Conservation (phyloP, 2,113 vertebrate species). For the Scomber colias region DNA sequence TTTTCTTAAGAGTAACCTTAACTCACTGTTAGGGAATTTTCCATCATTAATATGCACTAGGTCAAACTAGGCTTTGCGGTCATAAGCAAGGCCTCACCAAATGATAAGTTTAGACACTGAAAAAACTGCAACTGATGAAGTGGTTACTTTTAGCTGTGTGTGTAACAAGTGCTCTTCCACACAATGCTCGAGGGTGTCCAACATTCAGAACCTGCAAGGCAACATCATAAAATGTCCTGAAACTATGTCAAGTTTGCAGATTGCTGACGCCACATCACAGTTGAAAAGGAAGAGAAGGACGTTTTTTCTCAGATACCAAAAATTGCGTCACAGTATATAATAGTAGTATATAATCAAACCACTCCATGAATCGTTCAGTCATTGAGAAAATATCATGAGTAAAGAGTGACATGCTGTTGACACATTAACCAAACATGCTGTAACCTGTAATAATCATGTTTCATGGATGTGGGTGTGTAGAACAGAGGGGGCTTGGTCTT, state of each 20-base stretch:
- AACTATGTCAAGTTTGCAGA: not conserved
- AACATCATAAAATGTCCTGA: not conserved
- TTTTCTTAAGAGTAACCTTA: too few species aligned
- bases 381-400: not conserved
- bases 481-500: slow-evolving; percentile 12
- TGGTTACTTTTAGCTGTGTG: not conserved
- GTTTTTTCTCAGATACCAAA: not conserved
- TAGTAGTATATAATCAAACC: not conserved
- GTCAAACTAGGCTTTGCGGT: too few species aligned
- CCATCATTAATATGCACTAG: too few species aligned
- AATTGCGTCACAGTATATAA: not conserved
- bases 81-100: too few species aligned
- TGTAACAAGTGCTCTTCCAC: not conserved
- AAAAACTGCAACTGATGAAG: too few species aligned
- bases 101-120: too few species aligned
- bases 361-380: not conserved
- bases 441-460: not conserved
- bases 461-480: slow-evolving; percentile 24
- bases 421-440: not conserved
- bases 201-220: not conserved
- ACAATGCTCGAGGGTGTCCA: not conserved
- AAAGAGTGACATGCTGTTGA: not conserved
- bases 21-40: too few species aligned
- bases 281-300: not conserved
- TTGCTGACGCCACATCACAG: too few species aligned